These are phyloP conservation scores for Nomada goodeniana DNA, from an alignment of 2,888 invertebrate genomes.

Conservation along the genomic window DNA sequence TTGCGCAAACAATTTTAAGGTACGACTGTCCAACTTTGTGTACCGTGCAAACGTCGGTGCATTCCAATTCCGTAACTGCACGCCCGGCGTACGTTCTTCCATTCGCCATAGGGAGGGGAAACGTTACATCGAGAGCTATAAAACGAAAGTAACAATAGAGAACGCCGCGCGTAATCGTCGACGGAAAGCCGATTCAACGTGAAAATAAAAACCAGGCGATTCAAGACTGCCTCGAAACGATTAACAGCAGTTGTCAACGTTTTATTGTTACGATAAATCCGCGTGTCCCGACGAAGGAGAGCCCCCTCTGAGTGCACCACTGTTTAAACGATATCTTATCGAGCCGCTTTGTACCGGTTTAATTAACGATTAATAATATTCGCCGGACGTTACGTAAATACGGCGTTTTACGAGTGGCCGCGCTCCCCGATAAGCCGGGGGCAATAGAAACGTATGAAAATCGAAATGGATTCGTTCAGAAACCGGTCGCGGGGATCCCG, in stretches of 20 bases:
- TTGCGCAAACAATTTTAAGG: too few species aligned
- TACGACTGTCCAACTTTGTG: too few species aligned
- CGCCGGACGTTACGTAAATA: constrained; percentile 58
- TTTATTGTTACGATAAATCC: constrained; percentile 6
- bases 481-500: constrained; percentile 48
- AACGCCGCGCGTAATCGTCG: not conserved
- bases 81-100: too few species aligned
- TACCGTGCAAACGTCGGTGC: too few species aligned
- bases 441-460: constrained; percentile 62
- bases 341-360: constrained; percentile 59
- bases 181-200: too few species aligned
- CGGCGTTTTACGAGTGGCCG: constrained; percentile 52
- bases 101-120: too few species aligned
- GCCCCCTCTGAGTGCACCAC: constrained; percentile 41
- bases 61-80: too few species aligned
- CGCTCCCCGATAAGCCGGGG: constrained; percentile 37
- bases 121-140: not conserved
- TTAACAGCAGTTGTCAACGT: not conserved
- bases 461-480: constrained; percentile 50
- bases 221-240: not conserved
- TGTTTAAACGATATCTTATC: constrained; percentile 57
- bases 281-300: not conserved
- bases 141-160: too few species aligned
- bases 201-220: not conserved
- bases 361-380: constrained; percentile 64